Evolutionary conservation across 2,113 vertebrate species (phyloP), one percentile per base, ranked within the genome.

Genomic region (Sphyrna mokarran): DNA sequence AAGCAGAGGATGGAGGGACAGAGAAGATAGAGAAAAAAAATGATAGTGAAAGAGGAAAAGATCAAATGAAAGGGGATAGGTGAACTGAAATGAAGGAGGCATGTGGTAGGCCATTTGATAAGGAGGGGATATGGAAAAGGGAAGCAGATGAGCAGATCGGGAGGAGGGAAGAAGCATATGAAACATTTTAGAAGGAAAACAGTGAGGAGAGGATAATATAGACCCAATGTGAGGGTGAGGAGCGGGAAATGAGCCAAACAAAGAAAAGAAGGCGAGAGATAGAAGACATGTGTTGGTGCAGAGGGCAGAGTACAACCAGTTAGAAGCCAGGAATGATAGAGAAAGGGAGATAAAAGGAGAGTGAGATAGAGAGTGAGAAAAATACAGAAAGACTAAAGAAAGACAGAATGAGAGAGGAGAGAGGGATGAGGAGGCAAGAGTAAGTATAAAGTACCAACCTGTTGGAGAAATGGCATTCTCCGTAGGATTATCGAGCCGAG

Each of bases 381-480:
- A 86, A 48, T 40, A 86, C 6, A 58, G 23, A 10, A 89, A 14
- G 40, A 18, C 29, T 76, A 43, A 11, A 26, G 43, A 11, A 48
- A 87, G 48, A 54, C 20, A 48, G 40, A 86, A 86, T 43, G 6
- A 22, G 8, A 48, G 22, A 43, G 40, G 20, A 54, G 85, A 54
- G 37, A 86, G 13, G 18, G 40, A 54, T 20, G 43, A 48, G 7
- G n/a, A 16, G 48, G 4, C 48, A 66, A 33, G 37, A 16, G 61
- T 6, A 9, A 8, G 0, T 95, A 37, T 95, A 69, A 0, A 61
- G 11, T 54, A 23, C 96, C 96, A 96, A 98, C 98, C 98, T 98
- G 98, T 98, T 95, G 98, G 98, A 68, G 98, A 98, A 95, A 97
- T 97, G 95, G 97, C 97, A 85, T 97, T 96, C 96, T 98, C 97